Base-by-base conservation (phyloP, 1,140 invertebrate species). In the Centruroides sculpturatus region DNA sequence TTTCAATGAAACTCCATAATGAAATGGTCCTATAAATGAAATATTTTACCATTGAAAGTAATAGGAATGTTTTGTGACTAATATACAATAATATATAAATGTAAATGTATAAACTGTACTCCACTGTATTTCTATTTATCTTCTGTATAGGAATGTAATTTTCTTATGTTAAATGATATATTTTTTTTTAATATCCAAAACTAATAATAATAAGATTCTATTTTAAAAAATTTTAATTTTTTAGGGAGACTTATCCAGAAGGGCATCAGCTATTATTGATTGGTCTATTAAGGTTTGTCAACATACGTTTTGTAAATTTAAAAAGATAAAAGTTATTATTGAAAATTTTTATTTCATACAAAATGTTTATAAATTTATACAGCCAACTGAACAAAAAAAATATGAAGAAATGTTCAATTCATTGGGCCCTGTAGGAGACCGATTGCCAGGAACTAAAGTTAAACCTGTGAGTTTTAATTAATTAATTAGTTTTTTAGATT, bases 381-480 rank as follows among this genome's bases (percentile, higher is more conserved):
- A 64, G 63, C 35, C 60, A 11, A 23, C 35, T 36, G 61, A 67
- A 50, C 48, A 41, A 47, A 57, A 66, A 53, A 67, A 66, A 47
- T 95, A 91, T 75, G 93, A 98, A 77, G 77, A 85, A 56, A 79
- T 89, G 46, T 99, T 98, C 77, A 78, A 86, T 63, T 80, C 78
- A 53, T 81, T 99, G 52, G 82, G 80, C 64, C 93, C 93, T 51
- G 78, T 85, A 61, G 89, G 98, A 77, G 94, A 93, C 59, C 98
- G 98, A 79, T 84, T 99, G 62, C 87, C 87, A 55, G 94, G 95
- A 64, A 83, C 86, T 73, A 85, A 87, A 90, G 67, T 67, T 6
- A 68, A 68, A 57, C 64, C 64, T n/a, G 63, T 64, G 61, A 47
- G 59, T 35, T 11, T 9, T 51, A 23, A 23, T 23, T 23, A 23